A percentile compares a stretch with the other conserved stretches of the same genome.
phyloP scores from a whole-genome alignment of 2,113 vertebrate species.

The Larimichthys polyactis region DNA sequence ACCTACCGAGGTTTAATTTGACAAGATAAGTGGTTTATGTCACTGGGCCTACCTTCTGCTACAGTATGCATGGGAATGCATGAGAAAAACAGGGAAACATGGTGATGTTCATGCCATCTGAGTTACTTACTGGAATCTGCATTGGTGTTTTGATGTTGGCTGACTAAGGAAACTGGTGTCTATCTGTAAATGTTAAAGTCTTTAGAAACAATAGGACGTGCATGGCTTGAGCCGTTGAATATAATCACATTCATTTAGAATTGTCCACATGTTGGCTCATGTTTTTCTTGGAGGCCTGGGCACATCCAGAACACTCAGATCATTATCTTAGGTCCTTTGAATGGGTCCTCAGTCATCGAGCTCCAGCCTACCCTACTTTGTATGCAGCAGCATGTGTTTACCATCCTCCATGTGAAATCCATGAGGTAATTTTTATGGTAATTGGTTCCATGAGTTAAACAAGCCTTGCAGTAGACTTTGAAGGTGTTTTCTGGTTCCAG shows the following conservation, averaged over 20 bases:
- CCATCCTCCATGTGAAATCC: conserved; percentile 33
- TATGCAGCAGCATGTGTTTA: conserved; percentile 41
- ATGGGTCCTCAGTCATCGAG: conserved; percentile 23
- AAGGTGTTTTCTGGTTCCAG: conserved; percentile 23
- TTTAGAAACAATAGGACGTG: not conserved
- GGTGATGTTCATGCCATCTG: not conserved
- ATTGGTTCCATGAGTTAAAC: conserved; percentile 60
- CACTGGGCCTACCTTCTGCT: not conserved
- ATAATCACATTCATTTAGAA: not conserved
- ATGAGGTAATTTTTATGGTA: conserved; percentile 57
- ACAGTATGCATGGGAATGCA: not conserved
- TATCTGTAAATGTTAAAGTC: conserved; percentile 34
- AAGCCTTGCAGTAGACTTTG: conserved; percentile 35
- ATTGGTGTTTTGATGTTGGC: conserved; percentile 30
- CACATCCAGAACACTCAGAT: conserved; percentile 2
- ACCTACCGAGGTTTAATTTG: conserved; percentile 8
- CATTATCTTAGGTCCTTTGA: conserved; percentile 29
- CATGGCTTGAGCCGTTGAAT: not conserved
- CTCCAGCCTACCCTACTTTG: conserved; percentile 32
- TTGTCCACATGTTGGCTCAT: not conserved
- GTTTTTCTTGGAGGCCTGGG: not conserved
- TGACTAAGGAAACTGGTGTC: conserved; percentile 18
- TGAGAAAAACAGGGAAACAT: not conserved
- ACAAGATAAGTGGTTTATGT: not conserved
- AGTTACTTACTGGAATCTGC: conserved; percentile 21